A percentile compares a stretch with the other conserved stretches of the same genome.
Conservation (phyloP, 2,888 invertebrate species). For the Chrysolina oricalcia region DNA sequence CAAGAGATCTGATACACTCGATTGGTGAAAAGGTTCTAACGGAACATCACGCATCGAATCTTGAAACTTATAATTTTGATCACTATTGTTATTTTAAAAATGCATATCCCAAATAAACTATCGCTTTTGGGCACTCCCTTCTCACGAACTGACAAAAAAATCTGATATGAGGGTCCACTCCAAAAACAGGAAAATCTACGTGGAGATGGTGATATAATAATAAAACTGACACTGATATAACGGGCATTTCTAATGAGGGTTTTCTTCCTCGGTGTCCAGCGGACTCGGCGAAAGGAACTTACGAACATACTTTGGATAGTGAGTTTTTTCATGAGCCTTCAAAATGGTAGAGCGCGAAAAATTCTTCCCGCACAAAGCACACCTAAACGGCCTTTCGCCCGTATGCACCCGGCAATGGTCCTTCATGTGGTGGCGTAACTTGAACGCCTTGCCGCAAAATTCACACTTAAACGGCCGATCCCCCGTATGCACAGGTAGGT, state of each 20-base stretch:
- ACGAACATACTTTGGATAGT: slow-evolving; percentile 92
- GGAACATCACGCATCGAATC: too few relatives aligned
- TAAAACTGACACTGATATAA: slow-evolving; percentile 32
- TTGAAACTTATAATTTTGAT: too few relatives aligned
- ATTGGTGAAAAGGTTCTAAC: too few relatives aligned
- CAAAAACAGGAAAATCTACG: slow-evolving; percentile 37
- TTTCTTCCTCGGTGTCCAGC: slow-evolving; percentile 87
- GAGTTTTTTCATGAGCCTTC: slow-evolving; percentile 94
- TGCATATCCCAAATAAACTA: neutral
- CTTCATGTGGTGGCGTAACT: slow-evolving; percentile 94
- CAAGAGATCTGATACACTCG: too few relatives aligned
- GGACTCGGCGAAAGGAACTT: slow-evolving; percentile 92
- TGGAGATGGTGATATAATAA: slow-evolving; percentile 44
- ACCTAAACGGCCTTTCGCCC: slow-evolving; percentile 92
- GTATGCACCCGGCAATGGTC: slow-evolving; percentile 95
- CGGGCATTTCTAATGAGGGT: slow-evolving; percentile 77
- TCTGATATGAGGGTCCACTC: slow-evolving; percentile 30
- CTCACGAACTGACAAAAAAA: neutral
- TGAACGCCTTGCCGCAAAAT: slow-evolving; percentile 95
- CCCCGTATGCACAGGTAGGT: slow-evolving; percentile 91
- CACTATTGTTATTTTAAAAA: too few relatives aligned
- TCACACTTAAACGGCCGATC: slow-evolving; percentile 95
- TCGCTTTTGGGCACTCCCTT: neutral
- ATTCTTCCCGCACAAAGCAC: slow-evolving; percentile 91
- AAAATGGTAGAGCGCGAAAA: slow-evolving; percentile 92